These are phyloP conservation scores for Polyommatus icarus DNA, from an alignment of 2,888 invertebrate genomes.

Conservation along the genomic window DNA sequence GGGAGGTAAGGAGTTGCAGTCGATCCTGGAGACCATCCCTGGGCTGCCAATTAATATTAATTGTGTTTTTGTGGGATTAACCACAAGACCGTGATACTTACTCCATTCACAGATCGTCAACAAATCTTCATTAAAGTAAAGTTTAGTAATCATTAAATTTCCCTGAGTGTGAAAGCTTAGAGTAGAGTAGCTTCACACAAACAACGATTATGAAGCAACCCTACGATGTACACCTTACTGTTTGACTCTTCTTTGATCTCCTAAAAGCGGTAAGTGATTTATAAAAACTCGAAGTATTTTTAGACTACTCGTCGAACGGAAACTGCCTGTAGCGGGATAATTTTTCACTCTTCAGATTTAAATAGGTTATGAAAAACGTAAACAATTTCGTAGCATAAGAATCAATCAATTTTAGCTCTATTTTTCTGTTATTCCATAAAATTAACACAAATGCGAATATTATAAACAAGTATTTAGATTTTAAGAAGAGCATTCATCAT, in stretches of 20 bases:
- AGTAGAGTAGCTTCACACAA: not conserved
- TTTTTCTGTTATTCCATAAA: too few relatives aligned
- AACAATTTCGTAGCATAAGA: too few relatives aligned
- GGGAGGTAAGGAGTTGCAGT: too few relatives aligned
- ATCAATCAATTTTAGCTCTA: too few relatives aligned
- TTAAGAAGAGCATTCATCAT: too few relatives aligned
- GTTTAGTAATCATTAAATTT: not conserved
- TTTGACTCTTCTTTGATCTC: not conserved
- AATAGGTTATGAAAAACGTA: not conserved
- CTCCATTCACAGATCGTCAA: too few relatives aligned
- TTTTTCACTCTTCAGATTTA: constrained; percentile 3
- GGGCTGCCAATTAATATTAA: too few relatives aligned
- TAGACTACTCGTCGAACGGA: constrained; percentile 4
- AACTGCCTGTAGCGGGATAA: not conserved
- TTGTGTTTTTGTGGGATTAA: too few relatives aligned
- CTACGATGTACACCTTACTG: not conserved
- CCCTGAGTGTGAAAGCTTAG: not conserved
- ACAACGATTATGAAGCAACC: not conserved
- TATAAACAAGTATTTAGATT: too few relatives aligned
- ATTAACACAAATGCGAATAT: too few relatives aligned
- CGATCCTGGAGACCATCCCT: too few relatives aligned
- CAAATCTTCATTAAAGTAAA: not conserved
- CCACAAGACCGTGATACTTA: too few relatives aligned
- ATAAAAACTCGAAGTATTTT: constrained; percentile 6
- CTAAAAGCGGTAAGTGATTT: constrained; percentile 22